These are phyloP conservation scores for Mustelus asterias DNA, from an alignment of 2,113 vertebrate genomes.

Conservation along the genomic window DNA sequence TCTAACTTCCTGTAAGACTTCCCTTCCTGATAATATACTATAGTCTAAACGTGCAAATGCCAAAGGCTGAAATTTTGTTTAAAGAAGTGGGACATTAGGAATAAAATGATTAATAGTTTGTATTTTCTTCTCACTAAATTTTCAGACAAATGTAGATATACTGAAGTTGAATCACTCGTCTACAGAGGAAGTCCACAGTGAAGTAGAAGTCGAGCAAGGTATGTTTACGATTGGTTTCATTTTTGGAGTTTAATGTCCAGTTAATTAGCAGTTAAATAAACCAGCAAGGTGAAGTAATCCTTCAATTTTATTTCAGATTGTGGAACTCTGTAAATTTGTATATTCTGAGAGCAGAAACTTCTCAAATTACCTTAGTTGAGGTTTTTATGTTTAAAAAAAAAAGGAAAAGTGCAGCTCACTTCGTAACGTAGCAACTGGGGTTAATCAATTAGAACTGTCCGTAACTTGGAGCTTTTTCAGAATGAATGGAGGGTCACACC, in stretches of 20 bases:
- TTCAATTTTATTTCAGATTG: background rate
- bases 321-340: background rate
- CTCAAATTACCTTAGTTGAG: background rate
- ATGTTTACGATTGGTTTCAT: background rate
- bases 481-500: background rate
- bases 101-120: background rate
- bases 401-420: background rate
- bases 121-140: background rate
- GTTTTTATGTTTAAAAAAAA: background rate
- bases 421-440: background rate
- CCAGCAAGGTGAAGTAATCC: background rate
- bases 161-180: background rate
- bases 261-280: background rate
- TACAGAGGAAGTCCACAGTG: background rate
- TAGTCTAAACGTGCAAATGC: background rate
- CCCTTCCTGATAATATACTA: background rate
- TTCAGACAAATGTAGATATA: background rate
- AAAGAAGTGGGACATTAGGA: background rate
- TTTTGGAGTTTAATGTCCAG: background rate
- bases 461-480: background rate
- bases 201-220: constrained; percentile 16
- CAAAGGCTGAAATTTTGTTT: background rate
- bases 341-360: background rate
- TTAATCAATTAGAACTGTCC: background rate
- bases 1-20: background rate